Base-by-base conservation (phyloP, 2,797 vertebrate species). In the Bradypus variegatus region DNA sequence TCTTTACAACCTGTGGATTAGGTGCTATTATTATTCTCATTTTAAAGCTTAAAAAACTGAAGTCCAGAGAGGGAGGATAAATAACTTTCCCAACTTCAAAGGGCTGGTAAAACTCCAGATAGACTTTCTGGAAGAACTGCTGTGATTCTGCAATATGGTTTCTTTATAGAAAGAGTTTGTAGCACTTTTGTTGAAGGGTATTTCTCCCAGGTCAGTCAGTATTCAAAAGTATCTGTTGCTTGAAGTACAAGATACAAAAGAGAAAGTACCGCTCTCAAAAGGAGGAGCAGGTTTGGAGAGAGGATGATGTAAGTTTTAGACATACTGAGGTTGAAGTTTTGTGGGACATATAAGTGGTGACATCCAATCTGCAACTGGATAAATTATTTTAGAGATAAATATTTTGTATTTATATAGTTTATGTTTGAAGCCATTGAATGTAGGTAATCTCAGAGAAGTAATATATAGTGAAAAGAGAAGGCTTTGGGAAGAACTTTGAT, bases 51-150 rank as follows among this genome's bases (percentile, higher is more conserved):
- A 78, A 81, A 81, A 91, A 72, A 72, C 3, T 53, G 36, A 81
- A 78, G 55, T 73, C 79, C 77, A 53, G 55, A 72, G 85, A 55
- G 58, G 58, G 18, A 69, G 36, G 65, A 69, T 60, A 76, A 55
- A 80, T 75, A n/a, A 36, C 36, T 90, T 95, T 86, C 73, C 90
- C 69, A 94, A 67, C 50, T 65, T 85, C 48, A 53, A 80, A 64
- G 60, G 38, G 27, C 38, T 79, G 55, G 60, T 92, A n/a, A 86
- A 86, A 92, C 29, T 72, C 25, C 18, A 29, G 45, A 41, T 3
- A 80, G 50, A 58, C 29, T 10, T 23, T 6, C 19, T 23, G 15
- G 55, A 67, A 5, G 23, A 27, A 50, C 60, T 85, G 4, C 1
- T 69, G 27, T 85, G 85, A 60, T 55, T 67, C 75, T 69, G 69